Evolutionary conservation across 2,888 invertebrate genomes (phyloP).

Genomic region (Hoplodrina ambigua): DNA sequence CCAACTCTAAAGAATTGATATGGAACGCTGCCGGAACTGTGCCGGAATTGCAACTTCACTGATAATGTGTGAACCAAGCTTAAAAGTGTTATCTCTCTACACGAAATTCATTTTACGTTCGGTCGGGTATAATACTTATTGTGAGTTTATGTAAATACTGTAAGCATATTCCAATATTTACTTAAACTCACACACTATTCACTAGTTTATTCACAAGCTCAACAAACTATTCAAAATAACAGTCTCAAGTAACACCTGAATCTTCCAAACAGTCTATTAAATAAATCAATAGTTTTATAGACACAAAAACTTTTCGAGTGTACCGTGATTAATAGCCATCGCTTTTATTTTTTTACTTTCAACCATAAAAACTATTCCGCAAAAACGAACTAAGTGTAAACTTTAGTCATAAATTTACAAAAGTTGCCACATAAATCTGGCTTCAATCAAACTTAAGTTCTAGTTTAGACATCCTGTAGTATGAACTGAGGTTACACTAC

Average conservation of each 20-base stretch:
- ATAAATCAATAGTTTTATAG: constrained; percentile 50
- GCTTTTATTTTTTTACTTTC: constrained; percentile 42
- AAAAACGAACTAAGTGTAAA: constrained; percentile 42
- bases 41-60: too few species aligned
- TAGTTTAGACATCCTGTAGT: constrained; percentile 44
- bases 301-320: constrained; percentile 36
- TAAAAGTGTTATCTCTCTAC: too few species aligned
- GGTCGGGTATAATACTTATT: too few species aligned
- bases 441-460: constrained; percentile 61
- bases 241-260: not conserved
- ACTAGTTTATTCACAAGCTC: not conserved
- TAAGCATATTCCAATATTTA: too few species aligned
- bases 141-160: too few species aligned
- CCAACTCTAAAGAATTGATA: too few species aligned
- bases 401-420: constrained; percentile 57
- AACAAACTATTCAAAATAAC: not conserved
- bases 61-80: too few species aligned
- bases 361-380: constrained; percentile 34
- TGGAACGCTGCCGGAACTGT: too few species aligned
- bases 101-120: too few species aligned
- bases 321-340: constrained; percentile 39
- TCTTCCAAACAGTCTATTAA: constrained; percentile 30
- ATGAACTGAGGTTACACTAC: constrained; percentile 46
- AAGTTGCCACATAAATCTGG: constrained; percentile 62
- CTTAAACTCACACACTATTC: not conserved